Evolutionary conservation across 2,888 invertebrate genomes (phyloP).

Genomic region (Hymenopus coronatus): DNA sequence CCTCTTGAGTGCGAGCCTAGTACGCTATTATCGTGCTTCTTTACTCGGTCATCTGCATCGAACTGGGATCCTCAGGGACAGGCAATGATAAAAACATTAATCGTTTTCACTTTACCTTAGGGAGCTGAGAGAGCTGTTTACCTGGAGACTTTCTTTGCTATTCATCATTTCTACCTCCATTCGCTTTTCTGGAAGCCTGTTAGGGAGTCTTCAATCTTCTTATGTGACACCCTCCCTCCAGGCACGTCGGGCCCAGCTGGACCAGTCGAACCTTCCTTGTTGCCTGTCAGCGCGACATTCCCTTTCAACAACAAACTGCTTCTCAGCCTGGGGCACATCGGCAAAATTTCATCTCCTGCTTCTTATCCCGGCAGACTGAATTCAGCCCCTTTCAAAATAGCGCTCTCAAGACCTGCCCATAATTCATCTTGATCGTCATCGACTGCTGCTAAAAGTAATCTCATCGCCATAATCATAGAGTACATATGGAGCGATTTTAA

Average conservation of each 20-base stretch:
- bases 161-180: background rate
- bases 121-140: background rate
- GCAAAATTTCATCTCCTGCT: background rate
- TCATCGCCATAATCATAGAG: no score
- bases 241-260: background rate
- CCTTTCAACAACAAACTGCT: background rate
- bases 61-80: background rate
- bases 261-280: background rate
- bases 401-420: background rate
- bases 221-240: background rate
- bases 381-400: background rate
- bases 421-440: no score
- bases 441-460: no score
- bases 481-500: no score
- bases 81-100: background rate
- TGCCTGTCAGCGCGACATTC: background rate
- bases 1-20: no score
- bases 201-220: background rate
- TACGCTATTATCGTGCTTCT: background rate
- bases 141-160: background rate
- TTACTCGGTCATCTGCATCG: background rate
- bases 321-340: background rate
- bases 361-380: background rate
- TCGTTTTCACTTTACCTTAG: background rate
- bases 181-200: background rate